These are phyloP conservation scores for Calonectris borealis DNA, from an alignment of 2,113 vertebrate genomes.

Conservation along the genomic window DNA sequence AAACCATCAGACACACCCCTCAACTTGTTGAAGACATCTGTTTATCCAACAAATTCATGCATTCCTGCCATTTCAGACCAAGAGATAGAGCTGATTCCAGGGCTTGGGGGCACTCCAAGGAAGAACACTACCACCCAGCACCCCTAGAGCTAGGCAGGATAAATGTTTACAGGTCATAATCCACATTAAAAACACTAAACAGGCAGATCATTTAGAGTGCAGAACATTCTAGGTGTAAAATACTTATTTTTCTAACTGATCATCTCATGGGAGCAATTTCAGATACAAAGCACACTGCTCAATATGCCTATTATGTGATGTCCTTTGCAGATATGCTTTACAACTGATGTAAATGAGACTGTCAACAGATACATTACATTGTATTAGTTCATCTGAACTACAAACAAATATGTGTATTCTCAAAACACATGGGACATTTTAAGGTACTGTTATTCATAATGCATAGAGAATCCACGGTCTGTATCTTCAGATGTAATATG, in stretches of 20 bases:
- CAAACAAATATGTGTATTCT: neutral
- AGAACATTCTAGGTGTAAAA: neutral
- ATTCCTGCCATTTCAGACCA: neutral
- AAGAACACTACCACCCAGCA: neutral
- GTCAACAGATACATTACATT: neutral
- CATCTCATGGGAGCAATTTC: neutral
- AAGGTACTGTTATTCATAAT: neutral
- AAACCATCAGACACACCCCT: neutral
- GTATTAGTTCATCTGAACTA: neutral
- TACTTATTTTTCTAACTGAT: neutral
- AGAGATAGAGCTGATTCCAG: neutral
- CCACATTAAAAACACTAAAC: neutral
- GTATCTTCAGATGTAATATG: neutral
- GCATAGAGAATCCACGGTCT: neutral
- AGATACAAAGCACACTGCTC: neutral
- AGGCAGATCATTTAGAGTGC: rapidly evolving
- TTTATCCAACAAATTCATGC: neutral
- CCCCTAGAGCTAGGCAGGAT: neutral
- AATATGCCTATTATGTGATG: neutral
- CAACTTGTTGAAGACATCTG: neutral
- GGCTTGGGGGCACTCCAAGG: neutral
- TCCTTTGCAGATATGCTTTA: neutral
- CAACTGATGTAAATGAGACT: neutral
- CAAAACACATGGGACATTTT: neutral
- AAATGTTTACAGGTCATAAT: neutral